Conservation (phyloP, 2,113 vertebrate genomes). For the Entosphenus tridentatus region DNA sequence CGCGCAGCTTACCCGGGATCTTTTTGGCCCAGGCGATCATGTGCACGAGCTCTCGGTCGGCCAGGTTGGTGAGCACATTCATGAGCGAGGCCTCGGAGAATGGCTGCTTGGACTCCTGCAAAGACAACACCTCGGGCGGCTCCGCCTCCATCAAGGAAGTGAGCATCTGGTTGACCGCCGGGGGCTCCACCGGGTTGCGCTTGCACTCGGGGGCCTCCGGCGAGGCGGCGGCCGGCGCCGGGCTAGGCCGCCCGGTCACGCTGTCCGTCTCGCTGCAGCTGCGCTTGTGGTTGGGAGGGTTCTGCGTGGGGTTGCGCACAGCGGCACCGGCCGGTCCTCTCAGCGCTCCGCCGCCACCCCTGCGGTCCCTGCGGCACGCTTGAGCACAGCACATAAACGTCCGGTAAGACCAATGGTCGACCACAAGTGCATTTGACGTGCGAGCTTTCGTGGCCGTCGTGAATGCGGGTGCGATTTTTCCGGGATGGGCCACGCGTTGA, state of each 20-base stretch:
- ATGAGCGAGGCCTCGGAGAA: constrained; percentile 88
- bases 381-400: neutral
- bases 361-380: constrained; percentile 1
- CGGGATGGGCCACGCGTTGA: too few species aligned
- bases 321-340: neutral
- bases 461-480: too few species aligned
- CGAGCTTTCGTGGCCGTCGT: too few species aligned
- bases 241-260: constrained; percentile 8
- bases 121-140: constrained; percentile 52
- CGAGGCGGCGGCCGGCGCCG: fast-evolving
- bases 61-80: constrained; percentile 85
- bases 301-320: neutral
- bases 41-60: constrained; percentile 74
- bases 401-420: neutral
- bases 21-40: constrained; percentile 98
- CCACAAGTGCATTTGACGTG: too few species aligned
- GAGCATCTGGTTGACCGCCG: constrained; percentile 63
- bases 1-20: constrained; percentile 42
- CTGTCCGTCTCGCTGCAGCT: neutral
- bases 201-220: constrained; percentile 10
- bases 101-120: constrained; percentile 49
- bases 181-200: constrained; percentile 18
- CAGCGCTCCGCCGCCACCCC: neutral
- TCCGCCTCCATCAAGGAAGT: constrained; percentile 59
- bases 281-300: neutral